phyloP scores from a whole-genome alignment of 1,140 invertebrate genomes.

The Neelides sp. region DNA sequence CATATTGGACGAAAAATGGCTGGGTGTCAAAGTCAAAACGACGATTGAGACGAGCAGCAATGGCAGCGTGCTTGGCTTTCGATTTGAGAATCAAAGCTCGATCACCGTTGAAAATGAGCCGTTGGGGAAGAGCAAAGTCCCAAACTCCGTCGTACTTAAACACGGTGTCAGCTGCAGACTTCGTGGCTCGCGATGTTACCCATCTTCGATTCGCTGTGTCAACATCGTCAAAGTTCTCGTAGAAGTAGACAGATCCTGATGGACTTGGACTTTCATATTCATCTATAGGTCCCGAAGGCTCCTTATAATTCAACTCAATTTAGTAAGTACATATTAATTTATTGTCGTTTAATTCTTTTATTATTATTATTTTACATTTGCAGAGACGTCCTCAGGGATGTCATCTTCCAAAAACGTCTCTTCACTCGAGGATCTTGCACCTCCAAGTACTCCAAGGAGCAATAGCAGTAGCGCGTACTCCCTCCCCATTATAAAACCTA shows the following conservation, averaged over 20 bases:
- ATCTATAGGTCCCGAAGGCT: slow-evolving; percentile 28
- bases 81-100: slow-evolving; percentile 80
- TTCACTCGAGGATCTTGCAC: no score
- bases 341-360: no score
- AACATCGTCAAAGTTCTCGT: slow-evolving; percentile 77
- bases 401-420: no score
- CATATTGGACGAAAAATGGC: slow-evolving; percentile 87
- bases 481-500: no score
- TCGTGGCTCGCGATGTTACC: slow-evolving; percentile 82
- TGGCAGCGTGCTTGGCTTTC: slow-evolving; percentile 92
- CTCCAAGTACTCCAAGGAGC: no score
- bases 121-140: slow-evolving; percentile 62
- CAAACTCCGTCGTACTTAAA: slow-evolving; percentile 89
- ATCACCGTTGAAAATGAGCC: slow-evolving; percentile 66
- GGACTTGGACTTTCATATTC: slow-evolving; percentile 36
- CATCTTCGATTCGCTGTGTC: slow-evolving; percentile 63
- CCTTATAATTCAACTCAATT: neutral
- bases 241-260: slow-evolving; percentile 53
- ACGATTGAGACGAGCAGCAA: slow-evolving; percentile 63
- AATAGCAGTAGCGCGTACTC: no score
- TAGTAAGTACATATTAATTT: no score
- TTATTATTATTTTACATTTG: no score
- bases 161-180: slow-evolving; percentile 78
- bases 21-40: slow-evolving; percentile 76
- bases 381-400: no score